These are phyloP conservation scores for Pseudorhiza aurosa DNA, from an alignment of 30 jellyfish, hydroid and myxozoan genomes.

Conservation along the genomic window DNA sequence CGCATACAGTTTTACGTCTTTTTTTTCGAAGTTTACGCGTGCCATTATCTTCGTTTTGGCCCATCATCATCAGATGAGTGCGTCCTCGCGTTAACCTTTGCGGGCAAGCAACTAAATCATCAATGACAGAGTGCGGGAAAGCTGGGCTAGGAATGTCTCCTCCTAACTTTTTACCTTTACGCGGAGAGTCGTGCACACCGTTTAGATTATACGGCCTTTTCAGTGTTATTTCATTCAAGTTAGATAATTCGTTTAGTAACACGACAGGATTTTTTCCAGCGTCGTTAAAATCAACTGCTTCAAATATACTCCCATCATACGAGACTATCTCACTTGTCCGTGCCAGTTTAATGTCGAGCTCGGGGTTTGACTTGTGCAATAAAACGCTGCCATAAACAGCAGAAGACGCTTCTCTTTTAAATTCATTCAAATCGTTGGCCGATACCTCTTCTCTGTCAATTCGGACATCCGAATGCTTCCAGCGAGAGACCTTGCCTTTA, in stretches of 20 bases:
- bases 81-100: conserved; percentile 70
- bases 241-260: conserved; percentile 33
- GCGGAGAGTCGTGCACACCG: conserved; percentile 17
- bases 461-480: too few species aligned
- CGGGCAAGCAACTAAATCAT: conserved; percentile 66
- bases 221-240: not conserved
- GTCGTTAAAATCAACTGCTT: not conserved
- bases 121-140: conserved; percentile 50
- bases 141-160: conserved; percentile 22
- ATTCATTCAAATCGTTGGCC: too few species aligned
- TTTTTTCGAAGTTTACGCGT: not conserved
- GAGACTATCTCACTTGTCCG: not conserved
- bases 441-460: too few species aligned
- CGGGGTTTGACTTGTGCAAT: not conserved
- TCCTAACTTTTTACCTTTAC: not conserved
- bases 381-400: too few species aligned
- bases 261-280: conserved; percentile 41
- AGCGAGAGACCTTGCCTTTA: too few species aligned
- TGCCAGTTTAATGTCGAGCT: not conserved
- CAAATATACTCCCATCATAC: not conserved
- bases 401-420: too few species aligned
- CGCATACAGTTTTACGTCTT: not conserved
- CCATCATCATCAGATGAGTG: conserved; percentile 54
- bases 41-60: not conserved
- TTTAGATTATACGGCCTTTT: not conserved